These are phyloP conservation scores for Oreochromis grahami DNA, from an alignment of 2,797 vertebrate species.

Conservation along the genomic window DNA sequence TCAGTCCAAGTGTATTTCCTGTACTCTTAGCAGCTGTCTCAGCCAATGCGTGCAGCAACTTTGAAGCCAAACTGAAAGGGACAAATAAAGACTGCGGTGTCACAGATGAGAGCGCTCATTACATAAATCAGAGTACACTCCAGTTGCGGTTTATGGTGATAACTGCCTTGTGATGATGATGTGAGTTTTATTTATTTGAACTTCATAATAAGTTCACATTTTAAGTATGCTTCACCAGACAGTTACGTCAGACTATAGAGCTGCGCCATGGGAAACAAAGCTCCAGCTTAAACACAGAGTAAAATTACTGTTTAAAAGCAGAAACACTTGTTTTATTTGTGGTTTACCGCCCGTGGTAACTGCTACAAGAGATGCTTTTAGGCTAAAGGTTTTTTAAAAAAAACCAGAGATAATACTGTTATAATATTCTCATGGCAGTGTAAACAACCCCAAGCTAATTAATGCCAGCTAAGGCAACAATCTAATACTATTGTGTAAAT, in stretches of 20 bases:
- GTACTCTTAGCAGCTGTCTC: neutral
- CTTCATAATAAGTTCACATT: neutral
- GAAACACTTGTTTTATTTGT: neutral
- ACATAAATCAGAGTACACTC: conserved; percentile 8
- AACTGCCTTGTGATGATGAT: neutral
- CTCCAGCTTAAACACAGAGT: neutral
- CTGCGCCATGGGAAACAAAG: neutral
- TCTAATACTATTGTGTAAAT: neutral
- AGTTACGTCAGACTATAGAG: neutral
- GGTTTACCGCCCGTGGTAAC: neutral
- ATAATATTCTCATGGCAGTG: neutral
- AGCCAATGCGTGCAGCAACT: neutral
- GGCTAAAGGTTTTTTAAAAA: neutral
- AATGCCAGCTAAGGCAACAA: neutral
- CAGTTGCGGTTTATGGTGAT: neutral
- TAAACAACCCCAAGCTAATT: neutral
- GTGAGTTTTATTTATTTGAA: neutral
- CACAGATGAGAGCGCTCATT: neutral
- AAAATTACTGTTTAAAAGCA: neutral
- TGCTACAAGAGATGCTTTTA: neutral
- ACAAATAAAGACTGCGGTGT: neutral
- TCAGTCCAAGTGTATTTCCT: neutral
- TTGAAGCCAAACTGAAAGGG: neutral
- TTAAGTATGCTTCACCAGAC: neutral
- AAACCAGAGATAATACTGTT: neutral